Conservation (phyloP, 2,797 vertebrate genomes). For the Acanthopagrus latus region DNA sequence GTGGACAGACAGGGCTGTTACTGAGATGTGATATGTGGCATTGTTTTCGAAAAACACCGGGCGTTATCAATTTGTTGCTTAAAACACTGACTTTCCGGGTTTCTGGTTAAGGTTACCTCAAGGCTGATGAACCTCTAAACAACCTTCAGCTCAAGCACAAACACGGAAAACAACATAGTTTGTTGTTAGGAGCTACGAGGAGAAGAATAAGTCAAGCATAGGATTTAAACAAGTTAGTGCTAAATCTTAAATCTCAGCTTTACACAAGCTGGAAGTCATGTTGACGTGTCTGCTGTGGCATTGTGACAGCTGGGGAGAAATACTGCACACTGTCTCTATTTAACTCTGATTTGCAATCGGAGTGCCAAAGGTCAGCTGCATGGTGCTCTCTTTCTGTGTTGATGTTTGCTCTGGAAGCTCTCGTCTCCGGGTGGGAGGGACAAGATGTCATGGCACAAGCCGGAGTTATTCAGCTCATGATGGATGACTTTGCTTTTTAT, state of each 20-base stretch:
- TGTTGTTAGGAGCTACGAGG: background rate
- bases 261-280: background rate
- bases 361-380: constrained; percentile 15
- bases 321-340: constrained; percentile 10
- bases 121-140: background rate
- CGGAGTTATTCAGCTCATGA: constrained; percentile 55
- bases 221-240: background rate
- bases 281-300: constrained; percentile 5
- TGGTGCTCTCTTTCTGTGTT: background rate
- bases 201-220: constrained; percentile 8
- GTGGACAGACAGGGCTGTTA: background rate
- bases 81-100: background rate
- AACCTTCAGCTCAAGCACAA: background rate
- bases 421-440: constrained; percentile 35
- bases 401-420: constrained; percentile 9
- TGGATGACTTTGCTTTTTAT: constrained; percentile 52
- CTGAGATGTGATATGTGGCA: constrained; percentile 1
- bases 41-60: background rate
- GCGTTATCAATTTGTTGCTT: background rate
- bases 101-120: constrained; percentile 1
- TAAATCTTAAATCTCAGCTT: constrained; percentile 1
- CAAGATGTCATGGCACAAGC: constrained; percentile 59
- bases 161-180: background rate
- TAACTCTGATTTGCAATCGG: constrained; percentile 38
- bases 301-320: background rate